These are phyloP conservation scores for Euleptes europaea DNA, from an alignment of 2,113 vertebrate genomes.

Conservation along the genomic window DNA sequence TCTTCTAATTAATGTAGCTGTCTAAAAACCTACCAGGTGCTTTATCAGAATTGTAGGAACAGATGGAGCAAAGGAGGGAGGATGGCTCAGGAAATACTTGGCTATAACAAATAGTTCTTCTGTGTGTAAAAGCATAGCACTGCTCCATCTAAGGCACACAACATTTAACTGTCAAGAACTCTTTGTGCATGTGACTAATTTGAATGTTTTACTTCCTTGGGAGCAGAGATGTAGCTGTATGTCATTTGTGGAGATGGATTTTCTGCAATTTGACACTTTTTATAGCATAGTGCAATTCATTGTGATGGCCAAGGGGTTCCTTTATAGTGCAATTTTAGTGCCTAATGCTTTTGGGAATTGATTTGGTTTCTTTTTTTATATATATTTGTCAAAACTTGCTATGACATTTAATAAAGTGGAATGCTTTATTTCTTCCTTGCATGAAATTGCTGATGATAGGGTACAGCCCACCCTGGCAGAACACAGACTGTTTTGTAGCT, in stretches of 20 bases:
- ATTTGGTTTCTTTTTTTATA: conserved; percentile 65
- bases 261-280: conserved; percentile 53
- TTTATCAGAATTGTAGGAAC: conserved; percentile 6
- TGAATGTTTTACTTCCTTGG: conserved; percentile 69
- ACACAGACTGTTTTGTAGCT: conserved; percentile 31
- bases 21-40: neutral
- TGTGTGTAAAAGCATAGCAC: conserved; percentile 37
- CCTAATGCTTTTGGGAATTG: conserved; percentile 37
- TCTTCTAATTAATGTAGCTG: conserved; percentile 4
- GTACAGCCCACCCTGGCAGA: conserved; percentile 47
- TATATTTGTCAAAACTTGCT: conserved; percentile 65
- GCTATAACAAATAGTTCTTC: conserved; percentile 36
- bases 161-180: conserved; percentile 32
- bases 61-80: neutral
- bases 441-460: conserved; percentile 37
- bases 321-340: conserved; percentile 54
- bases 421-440: conserved; percentile 60
- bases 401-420: conserved; percentile 69
- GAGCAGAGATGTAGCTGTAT: conserved; percentile 51
- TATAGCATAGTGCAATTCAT: conserved; percentile 50
- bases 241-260: conserved; percentile 32
- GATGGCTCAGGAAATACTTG: conserved; percentile 28
- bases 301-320: conserved; percentile 38
- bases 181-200: conserved; percentile 58
- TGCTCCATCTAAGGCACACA: conserved; percentile 19